phyloP scores from a whole-genome alignment of 1,140 invertebrate species.

The Megalopta genalis region DNA sequence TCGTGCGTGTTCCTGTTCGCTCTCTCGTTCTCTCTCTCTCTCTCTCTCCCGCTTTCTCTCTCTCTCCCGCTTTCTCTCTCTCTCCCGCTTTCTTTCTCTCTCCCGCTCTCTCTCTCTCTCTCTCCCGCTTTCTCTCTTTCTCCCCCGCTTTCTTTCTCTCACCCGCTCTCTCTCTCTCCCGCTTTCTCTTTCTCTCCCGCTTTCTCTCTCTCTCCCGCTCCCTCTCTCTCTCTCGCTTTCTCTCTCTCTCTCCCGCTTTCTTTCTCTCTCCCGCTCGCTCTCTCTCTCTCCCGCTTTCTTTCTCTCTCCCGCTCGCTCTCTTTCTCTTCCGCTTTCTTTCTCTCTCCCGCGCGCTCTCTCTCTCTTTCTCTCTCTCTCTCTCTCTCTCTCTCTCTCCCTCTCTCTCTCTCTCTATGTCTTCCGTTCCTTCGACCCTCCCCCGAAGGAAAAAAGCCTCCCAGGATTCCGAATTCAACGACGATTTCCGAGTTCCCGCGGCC shows the following conservation, averaged over 20 bases:
- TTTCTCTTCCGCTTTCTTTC: background rate
- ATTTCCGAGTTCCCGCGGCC: background rate
- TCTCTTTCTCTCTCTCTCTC: background rate
- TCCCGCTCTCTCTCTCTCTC: background rate
- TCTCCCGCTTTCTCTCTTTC: no score
- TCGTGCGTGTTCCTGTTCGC: slow-evolving; percentile 28
- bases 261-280: no score
- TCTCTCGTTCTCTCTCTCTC: background rate
- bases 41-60: background rate
- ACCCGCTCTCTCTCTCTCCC: background rate
- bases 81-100: background rate
- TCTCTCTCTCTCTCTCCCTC: background rate
- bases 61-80: background rate
- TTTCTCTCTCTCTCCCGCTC: background rate
- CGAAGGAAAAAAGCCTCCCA: no score
- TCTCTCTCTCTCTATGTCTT: background rate
- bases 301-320: background rate
- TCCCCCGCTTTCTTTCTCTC: no score
- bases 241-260: background rate
- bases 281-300: background rate
- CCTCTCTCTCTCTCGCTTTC: background rate
- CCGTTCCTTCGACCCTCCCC: background rate
- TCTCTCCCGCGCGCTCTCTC: no score
- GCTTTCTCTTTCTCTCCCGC: background rate
- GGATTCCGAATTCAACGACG: no score